A percentile compares a stretch with the other conserved stretches of the same genome.
phyloP scores from a whole-genome alignment of 2,113 vertebrate genomes.

The Aphyosemion australe region DNA sequence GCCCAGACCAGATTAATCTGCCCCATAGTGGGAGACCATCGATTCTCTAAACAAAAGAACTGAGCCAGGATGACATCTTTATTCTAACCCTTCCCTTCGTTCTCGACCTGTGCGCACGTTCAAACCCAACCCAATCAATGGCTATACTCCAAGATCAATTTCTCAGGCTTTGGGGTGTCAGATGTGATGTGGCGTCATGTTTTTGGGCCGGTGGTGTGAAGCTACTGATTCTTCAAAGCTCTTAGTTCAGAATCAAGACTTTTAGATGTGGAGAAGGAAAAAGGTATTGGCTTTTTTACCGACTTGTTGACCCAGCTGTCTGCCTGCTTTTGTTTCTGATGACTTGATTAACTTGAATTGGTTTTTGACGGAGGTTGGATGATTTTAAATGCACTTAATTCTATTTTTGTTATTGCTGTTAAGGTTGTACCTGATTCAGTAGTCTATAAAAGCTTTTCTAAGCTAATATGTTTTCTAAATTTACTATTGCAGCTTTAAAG shows the following conservation, averaged over 20 bases:
- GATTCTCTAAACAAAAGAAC: conserved; percentile 63
- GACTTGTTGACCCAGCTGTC: not conserved
- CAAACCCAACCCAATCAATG: conserved; percentile 71
- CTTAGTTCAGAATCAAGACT: conserved; percentile 30
- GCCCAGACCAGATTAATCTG: conserved; percentile 54
- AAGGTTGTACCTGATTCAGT: not conserved
- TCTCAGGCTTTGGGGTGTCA: conserved; percentile 59
- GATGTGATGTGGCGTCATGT: conserved; percentile 55
- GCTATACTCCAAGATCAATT: conserved; percentile 61
- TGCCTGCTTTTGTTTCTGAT: conserved; percentile 3
- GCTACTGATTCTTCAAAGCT: conserved; percentile 56
- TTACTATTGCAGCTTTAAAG: too few species aligned
- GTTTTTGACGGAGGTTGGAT: not conserved
- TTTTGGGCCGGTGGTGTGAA: conserved; percentile 27
- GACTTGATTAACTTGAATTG: conserved; percentile 1
- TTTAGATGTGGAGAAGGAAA: conserved; percentile 24
- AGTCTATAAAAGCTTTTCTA: too few species aligned
- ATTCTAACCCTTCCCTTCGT: conserved; percentile 49
- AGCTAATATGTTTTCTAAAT: too few species aligned
- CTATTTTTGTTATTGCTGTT: not conserved
- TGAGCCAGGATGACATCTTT: conserved; percentile 43
- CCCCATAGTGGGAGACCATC: conserved; percentile 55
- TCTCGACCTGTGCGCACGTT: conserved; percentile 38
- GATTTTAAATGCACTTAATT: not conserved
- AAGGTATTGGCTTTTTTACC: conserved; percentile 4